Evolutionary conservation across 1,140 invertebrate species (phyloP).

Genomic region (Tigriopus japonicus): DNA sequence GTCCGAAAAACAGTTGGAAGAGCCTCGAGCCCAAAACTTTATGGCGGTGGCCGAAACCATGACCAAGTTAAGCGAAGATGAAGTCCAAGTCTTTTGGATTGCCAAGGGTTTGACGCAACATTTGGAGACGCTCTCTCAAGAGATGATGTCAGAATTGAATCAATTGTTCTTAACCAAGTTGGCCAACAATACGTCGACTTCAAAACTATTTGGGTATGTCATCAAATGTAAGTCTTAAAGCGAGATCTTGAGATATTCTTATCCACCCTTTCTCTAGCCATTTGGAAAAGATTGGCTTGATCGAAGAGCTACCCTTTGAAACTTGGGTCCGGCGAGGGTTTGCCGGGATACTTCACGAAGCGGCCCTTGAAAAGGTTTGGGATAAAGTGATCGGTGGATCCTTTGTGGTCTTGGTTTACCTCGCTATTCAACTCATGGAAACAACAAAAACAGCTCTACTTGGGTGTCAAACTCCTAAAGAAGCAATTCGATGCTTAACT

Average conservation of each 20-base stretch:
- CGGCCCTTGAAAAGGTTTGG: slow-evolving; percentile 61
- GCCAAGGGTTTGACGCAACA: slow-evolving; percentile 44
- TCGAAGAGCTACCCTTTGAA: slow-evolving; percentile 34
- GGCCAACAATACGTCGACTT: too few species aligned
- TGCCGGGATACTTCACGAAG: slow-evolving; percentile 51
- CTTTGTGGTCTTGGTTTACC: slow-evolving; percentile 54
- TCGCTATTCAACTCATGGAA: slow-evolving; percentile 40
- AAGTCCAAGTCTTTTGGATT: slow-evolving; percentile 57
- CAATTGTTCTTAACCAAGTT: slow-evolving; percentile 34
- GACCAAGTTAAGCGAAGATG: slow-evolving; percentile 43
- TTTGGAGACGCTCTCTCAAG: slow-evolving; percentile 40
- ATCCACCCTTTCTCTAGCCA: too few species aligned
- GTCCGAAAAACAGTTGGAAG: slow-evolving; percentile 11
- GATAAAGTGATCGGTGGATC: slow-evolving; percentile 69
- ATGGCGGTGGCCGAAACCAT: slow-evolving; percentile 44
- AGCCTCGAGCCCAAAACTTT: slow-evolving; percentile 17
- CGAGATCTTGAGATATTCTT: slow-evolving; percentile 38
- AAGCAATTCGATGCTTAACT: not conserved
- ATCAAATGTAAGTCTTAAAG: slow-evolving; percentile 48
- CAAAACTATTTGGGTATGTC: slow-evolving; percentile 22
- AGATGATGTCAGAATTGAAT: slow-evolving; percentile 38
- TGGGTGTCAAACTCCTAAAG: not conserved
- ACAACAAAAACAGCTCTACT: not conserved
- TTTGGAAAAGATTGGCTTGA: slow-evolving; percentile 10
- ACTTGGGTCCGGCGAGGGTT: slow-evolving; percentile 61